A percentile compares a stretch with the other conserved stretches of the same genome.
These are phyloP conservation scores for Spilarctia lutea DNA, from an alignment of 2,888 invertebrate species.

Conservation along the genomic window DNA sequence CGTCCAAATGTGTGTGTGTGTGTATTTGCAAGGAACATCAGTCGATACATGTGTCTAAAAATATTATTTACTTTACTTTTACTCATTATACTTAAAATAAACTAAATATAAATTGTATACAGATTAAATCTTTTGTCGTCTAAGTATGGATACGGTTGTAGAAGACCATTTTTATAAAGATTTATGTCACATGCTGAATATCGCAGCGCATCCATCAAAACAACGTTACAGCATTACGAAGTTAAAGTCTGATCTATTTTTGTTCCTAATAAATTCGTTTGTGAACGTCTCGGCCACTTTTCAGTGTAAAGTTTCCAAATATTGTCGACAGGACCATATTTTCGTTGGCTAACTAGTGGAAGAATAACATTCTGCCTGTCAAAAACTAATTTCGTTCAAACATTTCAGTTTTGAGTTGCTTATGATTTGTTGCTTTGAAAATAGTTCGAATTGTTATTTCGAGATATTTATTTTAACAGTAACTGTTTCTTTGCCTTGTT, in stretches of 20 bases:
- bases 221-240: conserved; percentile 45
- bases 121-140: conserved; percentile 17
- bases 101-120: neutral
- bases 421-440: conserved; percentile 52
- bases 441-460: conserved; percentile 48
- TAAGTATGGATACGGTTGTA: conserved; percentile 30
- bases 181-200: conserved; percentile 74
- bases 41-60: too few relatives aligned
- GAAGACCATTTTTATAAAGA: conserved; percentile 72
- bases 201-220: conserved; percentile 70
- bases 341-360: conserved; percentile 71
- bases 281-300: conserved; percentile 71
- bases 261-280: conserved; percentile 69
- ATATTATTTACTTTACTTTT: too few relatives aligned
- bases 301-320: conserved; percentile 78
- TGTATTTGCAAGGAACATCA: too few relatives aligned
- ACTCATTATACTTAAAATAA: neutral
- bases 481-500: neutral
- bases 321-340: conserved; percentile 74
- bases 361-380: conserved; percentile 77
- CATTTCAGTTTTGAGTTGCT: conserved; percentile 59
- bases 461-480: conserved; percentile 30
- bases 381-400: conserved; percentile 71
- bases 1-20: too few relatives aligned
- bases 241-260: conserved; percentile 65